phyloP scores from a whole-genome alignment of 2,888 invertebrate genomes.

The Aphidius colemani region DNA sequence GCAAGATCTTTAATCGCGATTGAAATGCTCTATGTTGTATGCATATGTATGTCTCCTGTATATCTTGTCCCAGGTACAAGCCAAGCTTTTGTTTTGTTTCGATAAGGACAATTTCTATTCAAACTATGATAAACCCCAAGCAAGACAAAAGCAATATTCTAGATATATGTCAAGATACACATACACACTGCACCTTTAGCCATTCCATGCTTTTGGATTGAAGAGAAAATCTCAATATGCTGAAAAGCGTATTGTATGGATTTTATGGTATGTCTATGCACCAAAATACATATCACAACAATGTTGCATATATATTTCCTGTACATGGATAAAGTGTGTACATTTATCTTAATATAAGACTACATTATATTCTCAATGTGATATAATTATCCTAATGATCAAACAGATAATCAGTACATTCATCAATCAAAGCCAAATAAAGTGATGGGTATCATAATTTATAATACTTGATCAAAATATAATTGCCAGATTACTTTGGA shows the following conservation, averaged over 20 bases:
- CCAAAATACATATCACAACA: too few species aligned
- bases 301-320: too few species aligned
- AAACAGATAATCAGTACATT: neutral
- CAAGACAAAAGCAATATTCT: conserved; percentile 14
- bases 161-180: too few species aligned
- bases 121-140: conserved; percentile 25
- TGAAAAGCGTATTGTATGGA: too few species aligned
- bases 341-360: too few species aligned
- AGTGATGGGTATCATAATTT: conserved; percentile 2
- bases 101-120: conserved; percentile 46
- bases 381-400: conserved; percentile 6
- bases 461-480: conserved; percentile 10
- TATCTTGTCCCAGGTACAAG: conserved; percentile 40
- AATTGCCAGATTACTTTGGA: too few species aligned
- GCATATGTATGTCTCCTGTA: neutral
- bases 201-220: too few species aligned
- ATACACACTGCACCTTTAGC: too few species aligned
- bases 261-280: too few species aligned
- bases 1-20: conserved; percentile 59
- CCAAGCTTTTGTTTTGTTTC: conserved; percentile 48
- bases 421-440: conserved; percentile 15
- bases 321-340: too few species aligned
- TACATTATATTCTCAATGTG: too few species aligned
- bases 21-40: conserved; percentile 36
- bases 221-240: too few species aligned